phyloP scores from a whole-genome alignment of 2,888 invertebrate genomes.

The Panopea generosa region DNA sequence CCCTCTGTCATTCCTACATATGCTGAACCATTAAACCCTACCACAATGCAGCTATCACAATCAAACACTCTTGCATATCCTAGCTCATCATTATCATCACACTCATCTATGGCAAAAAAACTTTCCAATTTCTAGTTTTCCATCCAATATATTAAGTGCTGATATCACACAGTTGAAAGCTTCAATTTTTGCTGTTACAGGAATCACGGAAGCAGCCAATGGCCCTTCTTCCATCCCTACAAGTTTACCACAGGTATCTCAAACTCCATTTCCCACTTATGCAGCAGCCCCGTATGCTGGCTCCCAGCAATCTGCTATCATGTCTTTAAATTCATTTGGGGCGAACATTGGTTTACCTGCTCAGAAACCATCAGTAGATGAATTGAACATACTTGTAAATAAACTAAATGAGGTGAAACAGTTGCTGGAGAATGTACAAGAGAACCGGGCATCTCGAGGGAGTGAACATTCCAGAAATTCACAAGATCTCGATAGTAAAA shows the following conservation, averaged over 20 bases:
- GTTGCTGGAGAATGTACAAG: not conserved
- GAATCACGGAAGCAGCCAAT: not conserved
- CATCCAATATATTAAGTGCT: not conserved
- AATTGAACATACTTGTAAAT: not conserved
- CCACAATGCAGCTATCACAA: no score
- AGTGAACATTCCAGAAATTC: not conserved
- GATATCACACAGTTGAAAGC: constrained; percentile 5
- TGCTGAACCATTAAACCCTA: no score
- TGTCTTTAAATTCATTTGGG: no score
- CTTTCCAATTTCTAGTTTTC: not conserved
- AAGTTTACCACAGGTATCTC: no score
- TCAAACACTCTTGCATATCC: no score
- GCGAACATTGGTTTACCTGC: no score
- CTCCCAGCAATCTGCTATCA: no score
- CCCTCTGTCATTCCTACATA: no score
- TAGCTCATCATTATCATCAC: no score
- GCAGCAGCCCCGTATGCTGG: not conserved
- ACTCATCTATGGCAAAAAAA: not conserved
- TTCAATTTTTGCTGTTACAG: constrained; percentile 2
- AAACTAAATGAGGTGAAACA: constrained; percentile 1
- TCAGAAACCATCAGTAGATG: not conserved
- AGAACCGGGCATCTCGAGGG: not conserved
- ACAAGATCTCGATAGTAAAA: not conserved
- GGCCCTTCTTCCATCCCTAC: not conserved
- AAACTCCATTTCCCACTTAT: not conserved